These are phyloP conservation scores for Strix aluco DNA, from an alignment of 2,113 vertebrate genomes.

Conservation along the genomic window DNA sequence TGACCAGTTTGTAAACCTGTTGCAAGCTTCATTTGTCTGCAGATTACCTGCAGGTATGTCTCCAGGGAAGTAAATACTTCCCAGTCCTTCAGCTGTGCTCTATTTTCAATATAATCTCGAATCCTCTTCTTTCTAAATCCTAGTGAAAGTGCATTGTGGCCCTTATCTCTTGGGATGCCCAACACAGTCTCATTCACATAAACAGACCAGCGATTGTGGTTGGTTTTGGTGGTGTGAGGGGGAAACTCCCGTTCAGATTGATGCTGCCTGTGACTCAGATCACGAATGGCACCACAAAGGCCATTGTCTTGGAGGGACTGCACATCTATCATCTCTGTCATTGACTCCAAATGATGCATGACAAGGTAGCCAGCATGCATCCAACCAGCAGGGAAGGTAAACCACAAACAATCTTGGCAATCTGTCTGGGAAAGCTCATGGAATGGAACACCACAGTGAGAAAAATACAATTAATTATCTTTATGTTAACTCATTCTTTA, in stretches of 20 bases:
- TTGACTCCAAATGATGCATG: conserved; percentile 39
- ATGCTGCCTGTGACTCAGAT: conserved; percentile 79
- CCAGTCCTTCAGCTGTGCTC: conserved; percentile 59
- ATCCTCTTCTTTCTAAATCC: not conserved
- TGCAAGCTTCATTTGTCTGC: not conserved
- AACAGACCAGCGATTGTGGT: conserved; percentile 78
- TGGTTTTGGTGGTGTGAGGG: conserved; percentile 69
- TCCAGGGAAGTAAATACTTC: conserved; percentile 72
- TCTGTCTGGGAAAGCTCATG: not conserved
- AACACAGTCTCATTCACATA: conserved; percentile 76
- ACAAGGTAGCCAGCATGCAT: conserved; percentile 85
- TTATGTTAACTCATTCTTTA: not conserved
- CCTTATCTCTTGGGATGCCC: conserved; percentile 45
- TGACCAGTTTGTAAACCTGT: not conserved
- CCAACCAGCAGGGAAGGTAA: conserved; percentile 64
- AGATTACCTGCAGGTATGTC: conserved; percentile 79
- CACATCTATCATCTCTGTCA: not conserved
- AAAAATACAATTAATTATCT: not conserved
- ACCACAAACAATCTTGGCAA: not conserved
- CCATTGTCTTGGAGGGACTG: not conserved
- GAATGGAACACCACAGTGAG: not conserved
- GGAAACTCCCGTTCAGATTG: conserved; percentile 70
- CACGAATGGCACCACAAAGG: conserved; percentile 71
- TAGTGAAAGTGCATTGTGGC: conserved; percentile 31
- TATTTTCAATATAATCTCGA: not conserved